Conservation (phyloP, 2,797 vertebrate genomes). For the Lophius americanus region DNA sequence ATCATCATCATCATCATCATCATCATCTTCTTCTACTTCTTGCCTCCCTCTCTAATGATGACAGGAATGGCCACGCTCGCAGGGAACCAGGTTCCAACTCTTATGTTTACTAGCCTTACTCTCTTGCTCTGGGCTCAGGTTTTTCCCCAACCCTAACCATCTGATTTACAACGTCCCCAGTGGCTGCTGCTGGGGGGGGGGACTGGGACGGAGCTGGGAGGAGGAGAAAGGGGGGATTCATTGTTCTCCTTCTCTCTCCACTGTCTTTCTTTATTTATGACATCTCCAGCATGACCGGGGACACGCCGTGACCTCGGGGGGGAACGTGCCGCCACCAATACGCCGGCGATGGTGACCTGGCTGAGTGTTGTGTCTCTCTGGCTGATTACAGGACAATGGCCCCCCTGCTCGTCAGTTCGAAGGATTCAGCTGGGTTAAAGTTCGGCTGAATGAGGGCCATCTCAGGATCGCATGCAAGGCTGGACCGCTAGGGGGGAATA, state of each 20-base stretch:
- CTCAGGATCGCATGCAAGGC: constrained; percentile 40
- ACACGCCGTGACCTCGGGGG: constrained; percentile 65
- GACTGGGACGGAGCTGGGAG: constrained; percentile 49
- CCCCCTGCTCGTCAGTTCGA: constrained; percentile 58
- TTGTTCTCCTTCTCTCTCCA: constrained; percentile 69
- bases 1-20: constrained; percentile 40
- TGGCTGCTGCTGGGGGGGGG: constrained; percentile 45
- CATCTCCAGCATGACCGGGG: constrained; percentile 67
- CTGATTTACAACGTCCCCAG: constrained; percentile 79
- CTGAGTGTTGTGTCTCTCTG: constrained; percentile 52
- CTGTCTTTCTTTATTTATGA: constrained; percentile 80
- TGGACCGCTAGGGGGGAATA: constrained; percentile 45
- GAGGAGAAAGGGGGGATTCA: constrained; percentile 48
- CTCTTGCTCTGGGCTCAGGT: constrained; percentile 62
- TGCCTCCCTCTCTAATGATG: constrained; percentile 63
- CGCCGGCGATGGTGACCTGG: constrained; percentile 35
- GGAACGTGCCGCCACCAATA: constrained; percentile 36
- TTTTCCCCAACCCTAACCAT: constrained; percentile 52
- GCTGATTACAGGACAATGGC: constrained; percentile 68
- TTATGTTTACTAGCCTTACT: constrained; percentile 73
- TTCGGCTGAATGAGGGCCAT: constrained; percentile 65
- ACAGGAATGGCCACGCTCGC: constrained; percentile 51
- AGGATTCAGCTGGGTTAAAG: constrained; percentile 76
- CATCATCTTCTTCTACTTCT: constrained; percentile 50
- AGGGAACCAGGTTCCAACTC: constrained; percentile 61